Conservation (phyloP, 2,797 vertebrate genomes). For the Acrossocheilus fasciatus region DNA sequence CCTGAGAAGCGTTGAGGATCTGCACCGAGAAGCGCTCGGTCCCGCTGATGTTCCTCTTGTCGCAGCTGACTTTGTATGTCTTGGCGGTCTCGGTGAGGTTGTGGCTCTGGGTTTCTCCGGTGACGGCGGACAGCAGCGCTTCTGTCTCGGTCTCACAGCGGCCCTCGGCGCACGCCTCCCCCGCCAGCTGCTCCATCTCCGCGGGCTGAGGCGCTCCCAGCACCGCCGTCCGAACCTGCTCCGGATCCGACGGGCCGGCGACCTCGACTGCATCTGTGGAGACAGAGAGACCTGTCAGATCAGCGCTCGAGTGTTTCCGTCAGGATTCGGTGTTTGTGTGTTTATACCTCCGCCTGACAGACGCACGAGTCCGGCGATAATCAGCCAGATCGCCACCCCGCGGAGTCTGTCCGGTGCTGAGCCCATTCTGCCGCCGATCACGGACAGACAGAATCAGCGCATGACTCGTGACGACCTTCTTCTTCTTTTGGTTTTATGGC, state of each 20-base stretch:
- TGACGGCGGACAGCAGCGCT: constrained; percentile 5
- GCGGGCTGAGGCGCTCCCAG: constrained; percentile 71
- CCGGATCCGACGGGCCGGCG: constrained; percentile 41
- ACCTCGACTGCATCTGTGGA: not conserved
- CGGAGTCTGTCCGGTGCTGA: not conserved
- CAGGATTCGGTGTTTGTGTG: not conserved
- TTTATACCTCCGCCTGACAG: not conserved
- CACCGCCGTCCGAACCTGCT: constrained; percentile 72
- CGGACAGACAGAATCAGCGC: not conserved
- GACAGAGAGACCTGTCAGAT: not conserved
- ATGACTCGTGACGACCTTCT: not conserved
- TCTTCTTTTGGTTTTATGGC: too few relatives aligned
- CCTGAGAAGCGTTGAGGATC: constrained; percentile 92
- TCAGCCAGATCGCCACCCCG: not conserved
- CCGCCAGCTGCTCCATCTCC: constrained; percentile 75
- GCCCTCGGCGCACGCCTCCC: constrained; percentile 70
- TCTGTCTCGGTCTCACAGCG: not conserved
- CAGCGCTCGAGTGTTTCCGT: not conserved
- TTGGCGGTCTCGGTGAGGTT: constrained; percentile 86
- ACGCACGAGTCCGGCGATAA: not conserved
- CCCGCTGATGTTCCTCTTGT: constrained; percentile 85
- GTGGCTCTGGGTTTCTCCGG: constrained; percentile 69
- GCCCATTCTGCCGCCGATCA: not conserved
- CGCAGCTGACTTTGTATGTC: constrained; percentile 91
- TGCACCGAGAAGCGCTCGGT: constrained; percentile 80